Base-by-base conservation (phyloP, 2,113 vertebrate genomes). In the Cavia porcellus region DNA sequence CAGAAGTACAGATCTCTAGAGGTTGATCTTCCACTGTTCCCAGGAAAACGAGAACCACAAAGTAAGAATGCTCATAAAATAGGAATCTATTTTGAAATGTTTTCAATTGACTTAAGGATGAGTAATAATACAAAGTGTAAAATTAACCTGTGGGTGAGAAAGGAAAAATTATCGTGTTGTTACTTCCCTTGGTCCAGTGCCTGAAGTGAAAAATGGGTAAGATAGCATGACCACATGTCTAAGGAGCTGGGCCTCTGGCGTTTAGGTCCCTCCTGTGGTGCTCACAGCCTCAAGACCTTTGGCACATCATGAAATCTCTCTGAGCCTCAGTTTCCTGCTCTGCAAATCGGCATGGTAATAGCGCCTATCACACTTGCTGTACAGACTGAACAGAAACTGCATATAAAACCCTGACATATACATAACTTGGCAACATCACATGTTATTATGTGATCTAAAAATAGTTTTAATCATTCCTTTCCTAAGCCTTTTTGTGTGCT, bases 71-170 rank as follows among this genome's bases (percentile, higher is more conserved):
- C 13, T 28, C 32, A 62, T 70, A 72, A 93, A 96, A 74, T 82
- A 24, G 57, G 2, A 90, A 57, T 93, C 70, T 90, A 35, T 68
- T 90, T 89, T 61, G 35, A 95, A 92, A 92, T 50, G 5, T 74
- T 20, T 96, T 77, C 82, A 75, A 94, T 96, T 83, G 50, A 94
- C 89, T 68, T 92, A 64, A 86, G 45, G 81, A 42, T 81, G 74
- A 87, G 85, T 93, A 96, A 93, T 35, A 80, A 82, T 89, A 7
- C 77, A 85, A 96, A 97, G 84, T 12, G 30, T 47, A 72, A 94
- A 87, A 38, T 45, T 35, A 66, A 35, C 22, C 38, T 89, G 95
- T 52, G 52, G 11, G 91, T 87, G 94, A 70, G 64, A 79, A 90
- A 2, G 0, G 70, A 79, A 25, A 64, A 68, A 32, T 61, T 14